Evolutionary conservation across 2,888 invertebrate species (phyloP).

Genomic region (Apoda limacodes): DNA sequence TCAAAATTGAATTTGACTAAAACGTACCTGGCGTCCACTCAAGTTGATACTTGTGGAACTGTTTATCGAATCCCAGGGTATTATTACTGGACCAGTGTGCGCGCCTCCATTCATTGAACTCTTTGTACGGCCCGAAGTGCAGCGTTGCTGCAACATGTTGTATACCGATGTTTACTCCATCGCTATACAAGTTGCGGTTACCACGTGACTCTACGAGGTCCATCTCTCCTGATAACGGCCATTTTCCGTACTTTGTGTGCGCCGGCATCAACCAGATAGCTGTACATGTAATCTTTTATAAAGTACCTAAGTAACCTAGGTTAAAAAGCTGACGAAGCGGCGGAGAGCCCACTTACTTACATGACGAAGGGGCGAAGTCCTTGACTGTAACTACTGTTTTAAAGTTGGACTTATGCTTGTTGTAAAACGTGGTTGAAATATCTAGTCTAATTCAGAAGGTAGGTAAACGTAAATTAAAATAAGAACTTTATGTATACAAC

Average conservation of each 20-base stretch:
- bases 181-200: conserved; percentile 57
- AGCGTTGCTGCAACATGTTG: conserved; percentile 72
- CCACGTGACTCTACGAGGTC: conserved; percentile 77
- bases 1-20: too few relatives aligned
- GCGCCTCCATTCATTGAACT: conserved; percentile 58
- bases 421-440: too few relatives aligned
- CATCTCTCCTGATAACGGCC: conserved; percentile 81
- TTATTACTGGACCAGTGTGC: conserved; percentile 59
- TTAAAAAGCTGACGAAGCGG: too few relatives aligned
- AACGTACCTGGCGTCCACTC: conserved; percentile 76
- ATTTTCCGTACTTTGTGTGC: conserved; percentile 72
- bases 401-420: too few relatives aligned
- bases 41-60: conserved; percentile 74
- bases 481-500: too few relatives aligned
- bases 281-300: conserved; percentile 27
- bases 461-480: too few relatives aligned
- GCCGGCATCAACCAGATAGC: conserved; percentile 79
- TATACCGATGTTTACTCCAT: conserved; percentile 68
- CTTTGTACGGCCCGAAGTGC: conserved; percentile 74
- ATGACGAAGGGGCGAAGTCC: too few relatives aligned
- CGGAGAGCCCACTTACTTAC: too few relatives aligned
- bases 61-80: conserved; percentile 54
- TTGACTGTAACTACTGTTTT: too few relatives aligned
- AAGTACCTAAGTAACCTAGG: too few relatives aligned
- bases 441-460: too few relatives aligned